Evolutionary conservation across 2,797 vertebrate genomes (phyloP).

Genomic region (Tenualosa ilisha): DNA sequence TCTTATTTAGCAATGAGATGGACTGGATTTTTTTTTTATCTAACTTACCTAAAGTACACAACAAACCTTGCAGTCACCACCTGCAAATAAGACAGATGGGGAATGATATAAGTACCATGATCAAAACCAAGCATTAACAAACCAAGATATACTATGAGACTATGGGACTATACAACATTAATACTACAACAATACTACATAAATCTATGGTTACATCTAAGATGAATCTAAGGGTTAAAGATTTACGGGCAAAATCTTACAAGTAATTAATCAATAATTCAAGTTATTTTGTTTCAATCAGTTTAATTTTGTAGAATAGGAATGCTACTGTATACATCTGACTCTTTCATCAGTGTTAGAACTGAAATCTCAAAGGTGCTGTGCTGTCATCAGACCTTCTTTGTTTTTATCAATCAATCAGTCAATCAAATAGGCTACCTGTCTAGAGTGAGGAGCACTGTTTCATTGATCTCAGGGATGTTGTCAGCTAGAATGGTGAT

Average conservation of each 20-base stretch:
- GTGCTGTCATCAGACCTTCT: no score
- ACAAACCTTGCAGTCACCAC: slow-evolving; percentile 98
- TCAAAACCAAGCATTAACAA: no score
- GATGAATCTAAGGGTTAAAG: no score
- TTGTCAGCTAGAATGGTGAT: slow-evolving; percentile 88
- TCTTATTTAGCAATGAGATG: slow-evolving; percentile 54
- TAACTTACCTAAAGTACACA: slow-evolving; percentile 95
- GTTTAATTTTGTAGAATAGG: no score
- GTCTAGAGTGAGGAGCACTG: slow-evolving; percentile 85
- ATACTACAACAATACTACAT: background rate
- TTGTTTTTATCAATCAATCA: background rate
- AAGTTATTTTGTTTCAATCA: no score
- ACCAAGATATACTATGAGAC: no score
- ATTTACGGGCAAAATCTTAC: no score
- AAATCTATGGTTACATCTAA: no score
- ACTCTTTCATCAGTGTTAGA: background rate
- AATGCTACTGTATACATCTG: no score
- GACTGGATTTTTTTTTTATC: slow-evolving; percentile 70
- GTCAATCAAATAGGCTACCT: slow-evolving; percentile 72
- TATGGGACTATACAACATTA: no score
- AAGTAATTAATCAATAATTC: no score
- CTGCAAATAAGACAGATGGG: slow-evolving; percentile 65
- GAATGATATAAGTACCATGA: slow-evolving; percentile 7
- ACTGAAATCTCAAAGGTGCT: no score
- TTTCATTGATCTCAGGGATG: slow-evolving; percentile 94